phyloP scores from a whole-genome alignment of 2,113 vertebrate species.

The Dasyurus viverrinus region DNA sequence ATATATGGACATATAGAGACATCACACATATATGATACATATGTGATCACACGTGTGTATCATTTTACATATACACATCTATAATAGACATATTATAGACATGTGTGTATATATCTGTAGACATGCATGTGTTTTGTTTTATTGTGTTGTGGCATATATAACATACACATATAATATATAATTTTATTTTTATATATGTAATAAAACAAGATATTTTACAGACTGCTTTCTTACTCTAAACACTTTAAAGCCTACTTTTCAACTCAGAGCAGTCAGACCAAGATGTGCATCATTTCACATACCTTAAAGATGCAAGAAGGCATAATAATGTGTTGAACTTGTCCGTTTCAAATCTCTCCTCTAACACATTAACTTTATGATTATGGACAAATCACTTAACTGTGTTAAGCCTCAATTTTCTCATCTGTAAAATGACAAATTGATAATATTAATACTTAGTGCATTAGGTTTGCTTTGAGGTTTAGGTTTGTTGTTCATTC shows the following conservation, averaged over 20 bases:
- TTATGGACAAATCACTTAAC: background rate
- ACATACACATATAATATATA: too few species aligned
- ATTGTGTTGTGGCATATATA: too few species aligned
- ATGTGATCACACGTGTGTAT: too few species aligned
- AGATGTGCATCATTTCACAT: too few species aligned
- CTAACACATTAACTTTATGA: background rate
- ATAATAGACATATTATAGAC: too few species aligned
- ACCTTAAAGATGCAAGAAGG: background rate
- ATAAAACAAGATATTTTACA: background rate
- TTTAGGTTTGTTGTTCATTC: too few species aligned
- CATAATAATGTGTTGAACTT: background rate
- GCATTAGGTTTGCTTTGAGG: background rate
- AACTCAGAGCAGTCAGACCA: background rate
- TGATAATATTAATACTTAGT: background rate
- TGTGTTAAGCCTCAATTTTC: background rate
- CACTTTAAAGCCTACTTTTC: background rate
- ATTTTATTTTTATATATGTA: too few species aligned
- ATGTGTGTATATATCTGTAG: too few species aligned
- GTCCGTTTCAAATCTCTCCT: background rate
- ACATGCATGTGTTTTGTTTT: too few species aligned
- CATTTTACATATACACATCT: too few species aligned
- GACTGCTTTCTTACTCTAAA: background rate
- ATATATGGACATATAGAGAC: too few species aligned
- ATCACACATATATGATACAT: too few species aligned
- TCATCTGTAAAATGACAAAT: background rate